Conservation (phyloP, 1,140 invertebrate genomes). For the Aphaenogaster floridana region DNA sequence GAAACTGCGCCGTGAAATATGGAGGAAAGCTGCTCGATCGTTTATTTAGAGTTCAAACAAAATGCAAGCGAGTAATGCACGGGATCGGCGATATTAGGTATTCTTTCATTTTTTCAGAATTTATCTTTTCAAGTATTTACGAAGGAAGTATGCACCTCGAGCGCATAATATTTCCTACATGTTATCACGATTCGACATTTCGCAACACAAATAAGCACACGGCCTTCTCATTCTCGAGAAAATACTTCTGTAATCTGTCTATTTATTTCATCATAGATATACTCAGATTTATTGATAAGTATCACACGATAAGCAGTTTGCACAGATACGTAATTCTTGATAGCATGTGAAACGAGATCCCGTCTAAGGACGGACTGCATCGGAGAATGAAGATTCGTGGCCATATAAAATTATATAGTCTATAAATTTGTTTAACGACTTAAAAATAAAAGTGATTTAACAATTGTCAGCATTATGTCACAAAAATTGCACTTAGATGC, state of each 20-base stretch:
- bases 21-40: not conserved
- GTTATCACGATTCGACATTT: not conserved
- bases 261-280: not conserved
- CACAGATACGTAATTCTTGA: not conserved
- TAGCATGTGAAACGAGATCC: not conserved
- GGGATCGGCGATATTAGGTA: not conserved
- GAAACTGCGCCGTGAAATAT: not conserved
- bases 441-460: not conserved
- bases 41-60: not conserved
- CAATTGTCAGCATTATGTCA: no score
- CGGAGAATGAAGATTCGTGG: not conserved
- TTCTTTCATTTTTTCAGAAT: not conserved
- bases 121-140: constrained; percentile 12
- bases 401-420: not conserved
- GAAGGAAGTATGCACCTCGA: not conserved
- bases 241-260: not conserved
- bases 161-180: not conserved
- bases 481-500: not conserved
- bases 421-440: not conserved
- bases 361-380: not conserved
- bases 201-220: not conserved
- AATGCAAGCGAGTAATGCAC: not conserved
- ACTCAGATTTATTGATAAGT: constrained; percentile 39
- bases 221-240: not conserved
- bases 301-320: not conserved